Conservation (phyloP, 2,797 vertebrate genomes). For the Babyrousa celebensis region DNA sequence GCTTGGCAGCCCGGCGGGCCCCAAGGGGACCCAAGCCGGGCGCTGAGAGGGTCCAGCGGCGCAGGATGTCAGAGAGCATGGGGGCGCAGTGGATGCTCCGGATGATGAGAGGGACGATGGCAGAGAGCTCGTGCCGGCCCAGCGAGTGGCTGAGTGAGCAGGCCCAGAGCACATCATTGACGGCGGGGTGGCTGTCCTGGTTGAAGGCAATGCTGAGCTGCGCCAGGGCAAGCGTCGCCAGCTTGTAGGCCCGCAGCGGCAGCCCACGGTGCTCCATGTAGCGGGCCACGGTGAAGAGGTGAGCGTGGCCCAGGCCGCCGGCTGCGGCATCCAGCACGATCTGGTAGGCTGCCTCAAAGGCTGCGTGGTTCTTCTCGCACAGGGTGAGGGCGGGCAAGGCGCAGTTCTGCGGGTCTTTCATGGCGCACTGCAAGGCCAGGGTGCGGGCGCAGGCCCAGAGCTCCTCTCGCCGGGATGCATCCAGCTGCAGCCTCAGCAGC, state of each 20-base stretch:
- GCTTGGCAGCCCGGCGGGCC: slow-evolving; percentile 84
- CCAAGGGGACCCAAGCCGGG: slow-evolving; percentile 86
- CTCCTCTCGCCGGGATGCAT: slow-evolving; percentile 85
- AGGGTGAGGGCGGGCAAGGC: slow-evolving; percentile 89
- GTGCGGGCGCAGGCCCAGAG: slow-evolving; percentile 89
- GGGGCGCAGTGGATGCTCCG: slow-evolving; percentile 90
- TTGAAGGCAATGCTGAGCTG: slow-evolving; percentile 90
- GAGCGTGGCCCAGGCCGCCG: slow-evolving; percentile 88
- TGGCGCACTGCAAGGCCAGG: slow-evolving; percentile 89
- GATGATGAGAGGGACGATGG: slow-evolving; percentile 89
- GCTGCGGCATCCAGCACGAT: slow-evolving; percentile 89
- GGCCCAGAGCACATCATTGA: slow-evolving; percentile 90
- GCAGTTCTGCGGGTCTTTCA: slow-evolving; percentile 90
- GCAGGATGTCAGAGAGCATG: slow-evolving; percentile 89
- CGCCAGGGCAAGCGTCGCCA: slow-evolving; percentile 89
- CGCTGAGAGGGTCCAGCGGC: slow-evolving; percentile 88
- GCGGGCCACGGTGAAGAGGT: slow-evolving; percentile 90
- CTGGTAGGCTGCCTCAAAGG: slow-evolving; percentile 91
- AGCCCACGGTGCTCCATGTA: slow-evolving; percentile 91
- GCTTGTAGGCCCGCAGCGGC: slow-evolving; percentile 89
- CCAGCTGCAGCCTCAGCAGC: slow-evolving; percentile 87
- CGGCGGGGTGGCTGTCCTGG: slow-evolving; percentile 90
- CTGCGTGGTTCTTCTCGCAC: slow-evolving; percentile 90
- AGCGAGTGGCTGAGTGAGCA: slow-evolving; percentile 90
- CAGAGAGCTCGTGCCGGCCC: slow-evolving; percentile 88